These are phyloP conservation scores for Pluvialis apricaria DNA, from an alignment of 2,113 vertebrate species.

Conservation along the genomic window DNA sequence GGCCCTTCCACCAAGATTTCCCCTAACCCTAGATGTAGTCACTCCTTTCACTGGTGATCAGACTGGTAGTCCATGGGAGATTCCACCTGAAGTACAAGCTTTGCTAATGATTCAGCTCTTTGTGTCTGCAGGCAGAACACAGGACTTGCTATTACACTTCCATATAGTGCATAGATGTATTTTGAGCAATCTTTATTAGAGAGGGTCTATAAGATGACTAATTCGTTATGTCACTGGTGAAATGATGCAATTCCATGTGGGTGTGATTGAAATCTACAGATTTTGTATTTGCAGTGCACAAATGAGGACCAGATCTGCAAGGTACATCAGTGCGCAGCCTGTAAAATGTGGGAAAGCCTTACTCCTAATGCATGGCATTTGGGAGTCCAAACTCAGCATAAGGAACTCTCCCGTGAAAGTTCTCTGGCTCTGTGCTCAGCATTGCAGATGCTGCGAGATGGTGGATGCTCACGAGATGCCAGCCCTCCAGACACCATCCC, in stretches of 20 bases:
- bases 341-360: not conserved
- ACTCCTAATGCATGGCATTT: not conserved
- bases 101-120: not conserved
- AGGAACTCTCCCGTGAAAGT: not conserved
- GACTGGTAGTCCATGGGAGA: not conserved
- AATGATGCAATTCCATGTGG: not conserved
- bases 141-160: not conserved
- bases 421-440: not conserved
- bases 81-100: not conserved
- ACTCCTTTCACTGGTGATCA: not conserved
- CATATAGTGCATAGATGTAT: not conserved
- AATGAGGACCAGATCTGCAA: not conserved
- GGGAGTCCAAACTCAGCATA: not conserved
- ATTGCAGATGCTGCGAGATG: not conserved
- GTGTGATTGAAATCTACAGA: not conserved
- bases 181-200: not conserved
- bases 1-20: not conserved
- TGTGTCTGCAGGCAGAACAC: not conserved
- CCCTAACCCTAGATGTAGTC: not conserved
- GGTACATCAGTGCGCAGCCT: not conserved
- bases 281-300: not conserved
- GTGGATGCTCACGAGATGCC: not conserved
- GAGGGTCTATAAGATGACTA: not conserved
- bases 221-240: not conserved
- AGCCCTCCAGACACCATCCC: not conserved